phyloP scores from a whole-genome alignment of 2,797 vertebrate genomes.

The Apogon hyalosoma region DNA sequence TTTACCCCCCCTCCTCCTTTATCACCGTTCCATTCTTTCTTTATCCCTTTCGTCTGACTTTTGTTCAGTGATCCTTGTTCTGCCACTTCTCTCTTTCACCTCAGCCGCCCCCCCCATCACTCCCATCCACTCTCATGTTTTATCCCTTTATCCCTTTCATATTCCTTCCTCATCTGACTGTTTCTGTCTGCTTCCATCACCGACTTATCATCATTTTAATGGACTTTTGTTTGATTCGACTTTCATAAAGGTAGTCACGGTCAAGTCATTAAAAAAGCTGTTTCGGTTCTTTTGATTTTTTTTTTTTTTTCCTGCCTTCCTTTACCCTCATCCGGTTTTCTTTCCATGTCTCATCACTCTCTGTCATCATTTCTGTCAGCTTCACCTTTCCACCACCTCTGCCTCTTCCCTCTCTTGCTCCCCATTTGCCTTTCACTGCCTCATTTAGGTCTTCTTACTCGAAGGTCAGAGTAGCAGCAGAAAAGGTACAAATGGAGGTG shows the following conservation, averaged over 20 bases:
- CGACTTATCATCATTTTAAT: too few relatives aligned
- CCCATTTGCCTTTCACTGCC: background rate
- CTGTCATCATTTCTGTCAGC: conserved; percentile 6
- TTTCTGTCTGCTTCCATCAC: too few relatives aligned
- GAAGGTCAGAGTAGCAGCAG: conserved; percentile 32
- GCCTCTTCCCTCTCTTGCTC: background rate
- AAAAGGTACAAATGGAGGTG: conserved; percentile 10
- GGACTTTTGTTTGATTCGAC: conserved; percentile 23
- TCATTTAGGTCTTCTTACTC: conserved; percentile 12
- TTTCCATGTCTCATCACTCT: conserved; percentile 23
- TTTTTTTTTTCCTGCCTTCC: background rate
- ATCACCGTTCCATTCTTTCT: background rate
- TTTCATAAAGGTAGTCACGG: too few relatives aligned
- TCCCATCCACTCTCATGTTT: conserved; percentile 7
- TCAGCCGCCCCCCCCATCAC: background rate
- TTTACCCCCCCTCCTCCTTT: background rate
- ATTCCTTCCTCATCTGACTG: conserved; percentile 24
- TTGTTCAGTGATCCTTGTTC: background rate
- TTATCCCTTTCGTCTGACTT: background rate
- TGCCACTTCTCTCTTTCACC: background rate
- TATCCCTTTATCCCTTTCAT: conserved; percentile 30
- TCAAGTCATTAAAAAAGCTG: too few relatives aligned
- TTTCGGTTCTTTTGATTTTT: background rate
- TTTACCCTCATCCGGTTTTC: conserved; percentile 11
- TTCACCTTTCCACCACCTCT: background rate